Conservation (phyloP, 2,113 vertebrate species). For the Collichthys lucidus region DNA sequence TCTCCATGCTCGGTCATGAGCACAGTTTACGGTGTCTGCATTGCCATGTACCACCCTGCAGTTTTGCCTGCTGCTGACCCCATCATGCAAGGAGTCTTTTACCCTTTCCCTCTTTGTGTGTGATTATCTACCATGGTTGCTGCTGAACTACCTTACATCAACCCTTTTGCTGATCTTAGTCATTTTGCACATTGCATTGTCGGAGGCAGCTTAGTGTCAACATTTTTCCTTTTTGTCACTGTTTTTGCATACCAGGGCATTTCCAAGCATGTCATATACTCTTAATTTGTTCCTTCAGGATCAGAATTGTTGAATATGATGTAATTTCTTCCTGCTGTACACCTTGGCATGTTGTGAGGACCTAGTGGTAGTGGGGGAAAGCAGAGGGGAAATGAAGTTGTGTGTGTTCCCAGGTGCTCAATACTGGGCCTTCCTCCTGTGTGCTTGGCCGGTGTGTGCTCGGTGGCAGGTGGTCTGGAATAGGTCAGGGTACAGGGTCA, state of each 20-base stretch:
- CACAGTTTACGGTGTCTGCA: slow-evolving; percentile 48
- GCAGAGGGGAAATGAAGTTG: slow-evolving; percentile 26
- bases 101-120: slow-evolving; percentile 49
- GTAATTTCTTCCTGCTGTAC: slow-evolving; percentile 45
- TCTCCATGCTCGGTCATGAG: slow-evolving; percentile 53
- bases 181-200: slow-evolving; percentile 59
- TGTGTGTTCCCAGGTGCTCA: slow-evolving; percentile 39
- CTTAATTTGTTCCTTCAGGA: slow-evolving; percentile 51
- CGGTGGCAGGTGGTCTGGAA: slow-evolving; percentile 55
- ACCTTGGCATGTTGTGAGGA: slow-evolving; percentile 6
- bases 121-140: slow-evolving; percentile 58
- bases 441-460: slow-evolving; percentile 40
- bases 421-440: slow-evolving; percentile 49
- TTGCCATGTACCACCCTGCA: slow-evolving; percentile 63
- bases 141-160: slow-evolving; percentile 54
- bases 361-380: neutral
- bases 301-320: slow-evolving; percentile 60
- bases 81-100: slow-evolving; percentile 61
- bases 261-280: slow-evolving; percentile 47
- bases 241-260: slow-evolving; percentile 62
- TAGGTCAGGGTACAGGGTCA: slow-evolving; percentile 62
- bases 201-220: slow-evolving; percentile 62
- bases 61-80: slow-evolving; percentile 67
- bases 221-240: slow-evolving; percentile 61
- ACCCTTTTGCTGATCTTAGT: slow-evolving; percentile 61